Evolutionary conservation across 1,140 invertebrate genomes (phyloP).

Genomic region (Tigriopus japonicus): DNA sequence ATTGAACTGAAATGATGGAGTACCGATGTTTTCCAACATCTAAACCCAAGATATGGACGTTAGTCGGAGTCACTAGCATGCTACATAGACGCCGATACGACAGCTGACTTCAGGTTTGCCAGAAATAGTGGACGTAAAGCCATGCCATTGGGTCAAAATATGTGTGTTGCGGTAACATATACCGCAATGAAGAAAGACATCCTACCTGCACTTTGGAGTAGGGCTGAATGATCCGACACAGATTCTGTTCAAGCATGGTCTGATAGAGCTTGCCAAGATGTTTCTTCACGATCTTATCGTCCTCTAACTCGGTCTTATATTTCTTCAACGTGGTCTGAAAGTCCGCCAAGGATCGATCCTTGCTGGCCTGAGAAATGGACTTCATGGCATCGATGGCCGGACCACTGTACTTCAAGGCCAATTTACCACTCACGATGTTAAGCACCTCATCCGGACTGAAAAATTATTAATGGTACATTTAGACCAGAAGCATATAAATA

Average conservation of each 20-base stretch:
- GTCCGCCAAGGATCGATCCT: constrained; percentile 85
- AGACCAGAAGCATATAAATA: too few relatives aligned
- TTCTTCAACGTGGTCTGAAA: constrained; percentile 59
- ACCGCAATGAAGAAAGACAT: neutral
- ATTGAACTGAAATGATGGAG: too few relatives aligned
- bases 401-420: constrained; percentile 88
- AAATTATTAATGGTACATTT: constrained; percentile 8
- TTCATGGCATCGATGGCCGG: constrained; percentile 94
- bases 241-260: constrained; percentile 96
- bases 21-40: too few relatives aligned
- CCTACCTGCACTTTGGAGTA: constrained; percentile 87
- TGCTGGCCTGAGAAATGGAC: constrained; percentile 81
- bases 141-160: too few relatives aligned
- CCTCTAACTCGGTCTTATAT: constrained; percentile 73
- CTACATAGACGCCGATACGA: too few relatives aligned
- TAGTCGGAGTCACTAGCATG: too few relatives aligned
- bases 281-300: constrained; percentile 87
- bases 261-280: constrained; percentile 93
- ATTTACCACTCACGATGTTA: constrained; percentile 83
- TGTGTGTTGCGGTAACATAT: too few relatives aligned
- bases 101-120: too few relatives aligned
- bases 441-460: constrained; percentile 77
- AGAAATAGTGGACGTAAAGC: too few relatives aligned
- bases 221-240: constrained; percentile 95
- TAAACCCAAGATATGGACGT: too few relatives aligned